These are phyloP conservation scores for Falcaria lacertinaria DNA, from an alignment of 2,888 invertebrate genomes.

Conservation along the genomic window DNA sequence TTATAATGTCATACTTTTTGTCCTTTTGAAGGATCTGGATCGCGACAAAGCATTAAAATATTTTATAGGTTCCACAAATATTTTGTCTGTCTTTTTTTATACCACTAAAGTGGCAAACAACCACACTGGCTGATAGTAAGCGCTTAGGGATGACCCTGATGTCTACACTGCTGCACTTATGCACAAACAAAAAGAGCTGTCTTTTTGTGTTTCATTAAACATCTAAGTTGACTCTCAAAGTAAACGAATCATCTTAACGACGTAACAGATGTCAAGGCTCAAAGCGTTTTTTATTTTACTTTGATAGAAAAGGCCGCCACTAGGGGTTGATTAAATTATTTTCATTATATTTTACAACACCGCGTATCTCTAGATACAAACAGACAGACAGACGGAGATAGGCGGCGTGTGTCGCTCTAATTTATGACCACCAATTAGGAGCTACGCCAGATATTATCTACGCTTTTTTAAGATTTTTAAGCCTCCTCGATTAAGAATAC, in stretches of 20 bases:
- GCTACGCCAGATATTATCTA: slow-evolving; percentile 55
- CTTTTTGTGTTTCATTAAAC: too few relatives aligned
- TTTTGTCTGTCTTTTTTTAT: too few relatives aligned
- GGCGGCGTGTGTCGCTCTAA: slow-evolving; percentile 25
- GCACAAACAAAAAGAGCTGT: too few relatives aligned
- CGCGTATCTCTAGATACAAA: slow-evolving; percentile 11
- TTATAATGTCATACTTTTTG: slow-evolving; percentile 15
- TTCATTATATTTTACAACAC: slow-evolving; percentile 1
- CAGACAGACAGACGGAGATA: slow-evolving; percentile 39
- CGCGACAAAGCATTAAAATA: not conserved
- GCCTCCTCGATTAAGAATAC: slow-evolving; percentile 17
- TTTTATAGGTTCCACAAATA: too few relatives aligned
- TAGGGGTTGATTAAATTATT: not conserved
- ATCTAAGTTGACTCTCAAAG: too few relatives aligned
- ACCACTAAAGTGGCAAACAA: too few relatives aligned
- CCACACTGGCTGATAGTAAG: too few relatives aligned
- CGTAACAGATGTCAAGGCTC: too few relatives aligned
- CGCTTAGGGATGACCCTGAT: too few relatives aligned
- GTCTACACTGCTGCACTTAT: too few relatives aligned
- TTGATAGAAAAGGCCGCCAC: not conserved
- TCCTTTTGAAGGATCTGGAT: slow-evolving; percentile 1
- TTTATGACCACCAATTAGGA: slow-evolving; percentile 72
- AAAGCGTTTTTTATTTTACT: not conserved
- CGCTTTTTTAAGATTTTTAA: slow-evolving; percentile 40
- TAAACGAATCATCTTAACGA: too few relatives aligned